phyloP scores from a whole-genome alignment of 2,113 vertebrate genomes.

The Sturnus vulgaris region DNA sequence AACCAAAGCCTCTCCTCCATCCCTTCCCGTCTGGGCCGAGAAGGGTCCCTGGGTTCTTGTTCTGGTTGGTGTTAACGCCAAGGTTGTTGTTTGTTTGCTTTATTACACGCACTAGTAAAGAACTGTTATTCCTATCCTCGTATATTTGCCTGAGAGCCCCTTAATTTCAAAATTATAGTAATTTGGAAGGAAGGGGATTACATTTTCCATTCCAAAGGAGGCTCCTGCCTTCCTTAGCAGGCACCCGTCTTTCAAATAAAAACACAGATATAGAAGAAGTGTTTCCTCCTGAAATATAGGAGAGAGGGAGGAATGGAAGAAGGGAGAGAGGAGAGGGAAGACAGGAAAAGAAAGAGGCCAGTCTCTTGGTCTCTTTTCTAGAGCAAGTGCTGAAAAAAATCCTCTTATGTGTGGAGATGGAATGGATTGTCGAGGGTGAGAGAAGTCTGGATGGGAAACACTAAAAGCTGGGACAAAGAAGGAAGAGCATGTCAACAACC shows the following conservation, averaged over 20 bases:
- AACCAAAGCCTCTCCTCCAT: too few species aligned
- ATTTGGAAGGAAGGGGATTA: accelerated
- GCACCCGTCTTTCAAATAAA: background rate
- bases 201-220: too few species aligned
- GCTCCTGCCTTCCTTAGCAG: background rate
- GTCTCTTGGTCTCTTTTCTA: background rate
- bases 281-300: background rate
- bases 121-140: too few species aligned
- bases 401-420: too few species aligned
- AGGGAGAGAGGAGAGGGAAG: accelerated
- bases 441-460: background rate
- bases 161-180: background rate
- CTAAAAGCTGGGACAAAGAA: background rate
- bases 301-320: background rate
- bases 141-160: background rate
- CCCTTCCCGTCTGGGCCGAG: accelerated
- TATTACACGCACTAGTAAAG: background rate
- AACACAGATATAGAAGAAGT: background rate
- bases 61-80: too few species aligned
- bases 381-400: background rate
- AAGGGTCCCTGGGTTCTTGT: background rate
- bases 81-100: background rate
- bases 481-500: background rate
- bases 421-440: background rate
- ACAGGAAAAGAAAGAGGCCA: background rate